phyloP scores from a whole-genome alignment of 2,888 invertebrate genomes.

The Smittia aterrima region DNA sequence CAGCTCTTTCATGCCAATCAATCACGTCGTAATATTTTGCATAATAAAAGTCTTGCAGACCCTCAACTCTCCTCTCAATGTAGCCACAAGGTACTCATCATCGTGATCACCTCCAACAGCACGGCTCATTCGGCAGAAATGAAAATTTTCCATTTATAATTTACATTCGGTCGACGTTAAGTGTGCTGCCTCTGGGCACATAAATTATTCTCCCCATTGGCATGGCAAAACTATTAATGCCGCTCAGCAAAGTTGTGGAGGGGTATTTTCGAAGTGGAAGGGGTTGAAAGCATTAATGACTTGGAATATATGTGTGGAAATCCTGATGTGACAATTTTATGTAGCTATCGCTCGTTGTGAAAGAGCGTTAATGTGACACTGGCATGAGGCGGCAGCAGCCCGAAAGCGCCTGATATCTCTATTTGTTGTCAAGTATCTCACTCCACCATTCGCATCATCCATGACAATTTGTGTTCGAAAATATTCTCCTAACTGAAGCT shows the following conservation, averaged over 20 bases:
- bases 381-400: neutral
- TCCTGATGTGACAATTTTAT: conserved; percentile 38
- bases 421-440: neutral
- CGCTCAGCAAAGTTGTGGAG: no score
- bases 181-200: neutral
- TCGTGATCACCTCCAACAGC: conserved; percentile 3
- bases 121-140: neutral
- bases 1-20: conserved; percentile 16
- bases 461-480: neutral
- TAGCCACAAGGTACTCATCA: neutral
- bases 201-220: conserved; percentile 26
- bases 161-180: conserved; percentile 11
- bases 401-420: conserved; percentile 11
- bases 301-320: conserved; percentile 30
- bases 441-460: neutral
- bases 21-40: conserved; percentile 15
- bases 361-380: neutral
- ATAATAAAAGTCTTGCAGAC: neutral
- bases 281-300: conserved; percentile 25
- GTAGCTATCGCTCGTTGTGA: conserved; percentile 1
- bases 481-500: neutral
- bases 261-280: neutral
- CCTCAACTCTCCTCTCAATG: neutral
- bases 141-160: conserved; percentile 13
- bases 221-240: conserved; percentile 34